Evolutionary conservation across 2,888 invertebrate species (phyloP).

Genomic region (Hirtodrosophila histrioides): DNA sequence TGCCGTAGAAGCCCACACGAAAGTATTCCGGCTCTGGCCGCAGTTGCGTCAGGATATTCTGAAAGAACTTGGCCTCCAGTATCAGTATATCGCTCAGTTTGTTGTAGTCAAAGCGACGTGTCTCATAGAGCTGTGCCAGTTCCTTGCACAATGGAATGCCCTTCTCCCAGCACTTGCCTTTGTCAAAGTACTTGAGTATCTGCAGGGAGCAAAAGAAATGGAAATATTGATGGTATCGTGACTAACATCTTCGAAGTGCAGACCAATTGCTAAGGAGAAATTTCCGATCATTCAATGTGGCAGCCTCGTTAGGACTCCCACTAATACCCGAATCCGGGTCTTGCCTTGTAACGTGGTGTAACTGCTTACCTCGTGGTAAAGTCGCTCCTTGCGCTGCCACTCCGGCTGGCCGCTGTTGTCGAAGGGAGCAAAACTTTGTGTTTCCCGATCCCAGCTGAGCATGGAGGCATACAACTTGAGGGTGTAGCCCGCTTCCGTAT

Average conservation of each 20-base stretch:
- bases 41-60: constrained; percentile 94
- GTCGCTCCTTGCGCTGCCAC: constrained; percentile 94
- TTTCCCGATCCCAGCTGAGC: constrained; percentile 91
- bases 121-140: constrained; percentile 93
- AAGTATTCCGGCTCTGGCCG: constrained; percentile 98
- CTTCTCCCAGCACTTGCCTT: constrained; percentile 99
- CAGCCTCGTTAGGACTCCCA: no score
- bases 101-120: constrained; percentile 93
- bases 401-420: constrained; percentile 92
- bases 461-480: constrained; percentile 97
- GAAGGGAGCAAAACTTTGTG: constrained; percentile 86
- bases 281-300: no score
- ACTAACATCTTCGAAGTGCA: no score
- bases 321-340: no score
- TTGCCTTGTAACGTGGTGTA: no score
- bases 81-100: constrained; percentile 93
- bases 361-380: constrained; percentile 89
- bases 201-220: constrained; percentile 71
- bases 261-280: no score
- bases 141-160: constrained; percentile 96
- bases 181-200: constrained; percentile 96
- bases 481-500: constrained; percentile 97
- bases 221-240: no score
- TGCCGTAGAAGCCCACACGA: constrained; percentile 96
- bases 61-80: constrained; percentile 94